Evolutionary conservation across 2,113 vertebrate genomes (phyloP).

Genomic region (Microcebus ravelobensis): DNA sequence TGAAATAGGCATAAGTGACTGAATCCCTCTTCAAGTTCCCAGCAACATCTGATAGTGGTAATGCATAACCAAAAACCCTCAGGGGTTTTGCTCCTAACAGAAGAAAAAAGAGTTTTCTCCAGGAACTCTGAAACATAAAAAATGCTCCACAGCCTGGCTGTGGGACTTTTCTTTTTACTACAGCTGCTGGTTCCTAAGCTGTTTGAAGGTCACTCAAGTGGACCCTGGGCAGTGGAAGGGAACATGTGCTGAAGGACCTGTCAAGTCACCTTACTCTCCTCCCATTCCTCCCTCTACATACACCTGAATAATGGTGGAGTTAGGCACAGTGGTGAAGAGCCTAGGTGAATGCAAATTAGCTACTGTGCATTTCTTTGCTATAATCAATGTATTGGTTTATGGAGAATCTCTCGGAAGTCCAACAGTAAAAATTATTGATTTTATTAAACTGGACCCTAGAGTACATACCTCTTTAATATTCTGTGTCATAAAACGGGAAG

Average conservation of each 20-base stretch:
- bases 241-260: not conserved
- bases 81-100: not conserved
- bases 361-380: not conserved
- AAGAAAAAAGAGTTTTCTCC: not conserved
- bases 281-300: not conserved
- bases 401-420: not conserved
- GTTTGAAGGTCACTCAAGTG: not conserved
- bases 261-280: not conserved
- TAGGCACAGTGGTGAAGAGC: not conserved
- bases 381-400: not conserved
- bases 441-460: constrained; percentile 1
- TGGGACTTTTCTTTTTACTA: not conserved
- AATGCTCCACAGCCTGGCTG: not conserved
- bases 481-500: not conserved
- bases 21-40: not conserved
- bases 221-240: not conserved
- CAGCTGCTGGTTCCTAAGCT: not conserved
- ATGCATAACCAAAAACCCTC: not conserved
- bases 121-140: not conserved
- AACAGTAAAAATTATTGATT: not conserved
- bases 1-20: not conserved
- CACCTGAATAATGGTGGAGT: not conserved
- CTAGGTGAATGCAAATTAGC: not conserved
- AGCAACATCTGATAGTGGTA: not conserved
- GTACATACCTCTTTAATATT: not conserved